Percentiles rank a stretch among this genome's conserved stretches.
Evolutionary conservation across 2,113 vertebrate genomes (phyloP).

Genomic region (Okapia johnstoni): DNA sequence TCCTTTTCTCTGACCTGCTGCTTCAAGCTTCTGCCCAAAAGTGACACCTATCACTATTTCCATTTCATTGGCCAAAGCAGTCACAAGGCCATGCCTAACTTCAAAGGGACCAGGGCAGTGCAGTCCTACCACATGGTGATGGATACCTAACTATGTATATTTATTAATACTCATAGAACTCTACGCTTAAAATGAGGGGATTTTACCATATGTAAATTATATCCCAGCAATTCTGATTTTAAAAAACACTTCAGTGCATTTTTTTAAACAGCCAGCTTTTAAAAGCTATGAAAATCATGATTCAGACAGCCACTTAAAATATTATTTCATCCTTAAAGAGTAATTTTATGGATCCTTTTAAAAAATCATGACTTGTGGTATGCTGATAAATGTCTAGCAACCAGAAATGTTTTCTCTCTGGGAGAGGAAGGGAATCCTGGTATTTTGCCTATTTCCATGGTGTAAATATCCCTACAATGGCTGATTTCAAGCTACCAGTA

Average conservation of each 20-base stretch:
- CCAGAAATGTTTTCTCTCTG: neutral
- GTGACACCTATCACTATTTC: neutral
- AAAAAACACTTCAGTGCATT: neutral
- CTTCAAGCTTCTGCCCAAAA: neutral
- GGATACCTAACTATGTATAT: rapidly evolving
- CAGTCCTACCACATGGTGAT: neutral
- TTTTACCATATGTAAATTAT: neutral
- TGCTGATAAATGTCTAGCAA: neutral
- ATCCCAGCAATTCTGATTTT: neutral
- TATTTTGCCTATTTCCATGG: neutral
- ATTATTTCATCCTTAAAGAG: neutral
- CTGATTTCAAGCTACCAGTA: neutral
- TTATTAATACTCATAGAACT: neutral
- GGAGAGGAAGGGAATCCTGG: neutral
- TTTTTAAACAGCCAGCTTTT: neutral
- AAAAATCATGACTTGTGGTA: neutral
- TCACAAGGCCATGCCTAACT: neutral
- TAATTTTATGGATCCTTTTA: neutral
- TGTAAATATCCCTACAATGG: neutral
- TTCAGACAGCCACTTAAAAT: neutral
- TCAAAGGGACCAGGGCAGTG: neutral
- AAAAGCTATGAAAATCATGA: neutral
- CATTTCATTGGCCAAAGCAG: neutral
- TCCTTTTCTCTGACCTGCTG: neutral
- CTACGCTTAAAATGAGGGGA: neutral